Percentiles rank a stretch among this genome's conserved stretches.
Conservation (phyloP, 2,113 vertebrate genomes). For the Bujurquina vittata region DNA sequence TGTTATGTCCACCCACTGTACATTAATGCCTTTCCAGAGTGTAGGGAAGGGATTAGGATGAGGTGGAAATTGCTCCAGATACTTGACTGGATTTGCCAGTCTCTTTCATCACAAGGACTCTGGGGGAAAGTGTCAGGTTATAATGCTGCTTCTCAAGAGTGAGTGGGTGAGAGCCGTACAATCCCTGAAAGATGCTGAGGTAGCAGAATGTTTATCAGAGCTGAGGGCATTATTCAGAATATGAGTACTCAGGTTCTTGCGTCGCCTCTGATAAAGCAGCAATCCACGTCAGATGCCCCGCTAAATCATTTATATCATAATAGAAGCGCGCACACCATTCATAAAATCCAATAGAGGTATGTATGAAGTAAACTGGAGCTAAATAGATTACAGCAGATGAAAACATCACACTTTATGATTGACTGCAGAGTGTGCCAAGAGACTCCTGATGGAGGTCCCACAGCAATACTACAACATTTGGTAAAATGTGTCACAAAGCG, state of each 20-base stretch:
- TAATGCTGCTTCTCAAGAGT: constrained; percentile 62
- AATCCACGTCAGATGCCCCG: constrained; percentile 34
- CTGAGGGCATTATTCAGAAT: constrained; percentile 74
- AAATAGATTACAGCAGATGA: constrained; percentile 68
- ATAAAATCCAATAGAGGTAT: constrained; percentile 59
- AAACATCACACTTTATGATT: constrained; percentile 62
- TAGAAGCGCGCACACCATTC: constrained; percentile 53
- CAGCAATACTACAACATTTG: constrained; percentile 21
- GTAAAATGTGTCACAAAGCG: constrained; percentile 34
- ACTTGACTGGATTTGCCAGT: constrained; percentile 73
- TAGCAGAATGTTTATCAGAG: constrained; percentile 79
- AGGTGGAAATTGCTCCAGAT: constrained; percentile 73
- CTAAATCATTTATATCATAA: constrained; percentile 74
- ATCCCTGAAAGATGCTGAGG: constrained; percentile 76
- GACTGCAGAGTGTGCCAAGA: constrained; percentile 26
- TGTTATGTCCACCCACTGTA: constrained; percentile 43
- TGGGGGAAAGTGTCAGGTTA: constrained; percentile 57
- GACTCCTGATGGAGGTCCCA: constrained; percentile 29
- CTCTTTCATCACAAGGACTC: constrained; percentile 71
- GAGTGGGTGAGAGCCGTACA: constrained; percentile 59
- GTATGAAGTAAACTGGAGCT: constrained; percentile 58
- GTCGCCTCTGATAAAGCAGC: constrained; percentile 62
- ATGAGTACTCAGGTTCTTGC: constrained; percentile 56
- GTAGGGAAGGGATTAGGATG: constrained; percentile 64
- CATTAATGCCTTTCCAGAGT: constrained; percentile 32